Evolutionary conservation across 2,113 vertebrate genomes (phyloP), one percentile per base, ranked within the genome.

Genomic region (Calidris pygmaea): DNA sequence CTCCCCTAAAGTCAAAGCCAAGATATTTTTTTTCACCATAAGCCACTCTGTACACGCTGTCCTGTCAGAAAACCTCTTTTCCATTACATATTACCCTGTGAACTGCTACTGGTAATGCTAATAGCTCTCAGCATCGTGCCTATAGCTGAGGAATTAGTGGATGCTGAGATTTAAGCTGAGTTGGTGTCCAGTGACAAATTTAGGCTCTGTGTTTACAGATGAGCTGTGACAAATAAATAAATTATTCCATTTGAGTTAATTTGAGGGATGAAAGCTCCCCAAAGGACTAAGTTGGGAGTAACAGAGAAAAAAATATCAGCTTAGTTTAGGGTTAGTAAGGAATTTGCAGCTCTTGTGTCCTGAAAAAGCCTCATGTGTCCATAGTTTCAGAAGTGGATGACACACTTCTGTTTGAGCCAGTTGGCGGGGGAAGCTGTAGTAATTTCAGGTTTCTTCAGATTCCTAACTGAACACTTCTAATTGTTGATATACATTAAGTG

Each of bases 1-100:
- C 50, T 95, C n/a, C 55, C 47, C 65, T 90, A 74, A 86, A 95
- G 73, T 74, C 76, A 95, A 90, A 93, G 60, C 43, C 73, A 93
- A 81, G 41, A 27, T 9, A 6, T 50, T n/a, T 66, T 22, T 67
- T 83, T 87, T 68, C 21, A 43, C 68, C 72, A 43, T 67, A 76
- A 90, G 53, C 41, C 41, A 66, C 17, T 59, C 41, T 63, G 41
- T 87, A 91, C 53, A 29, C 29, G 35, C 58, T 47, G 48, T 26
- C 67, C 58, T 80, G 66, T 58, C 85, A 92, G 35, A 65, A 90
- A 93, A 73, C 10, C 29, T 93, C 37, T 52, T 84, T 67, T 58
- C 50, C 58, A 35, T 62, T 53, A 90, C 15, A 34, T 66, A 59
- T 83, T 48, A 62, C 53, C n/a, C 35, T 53, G 12, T 43, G 63